These are phyloP conservation scores for Ceratotherium simum DNA, from an alignment of 2,113 vertebrate genomes.

Conservation along the genomic window DNA sequence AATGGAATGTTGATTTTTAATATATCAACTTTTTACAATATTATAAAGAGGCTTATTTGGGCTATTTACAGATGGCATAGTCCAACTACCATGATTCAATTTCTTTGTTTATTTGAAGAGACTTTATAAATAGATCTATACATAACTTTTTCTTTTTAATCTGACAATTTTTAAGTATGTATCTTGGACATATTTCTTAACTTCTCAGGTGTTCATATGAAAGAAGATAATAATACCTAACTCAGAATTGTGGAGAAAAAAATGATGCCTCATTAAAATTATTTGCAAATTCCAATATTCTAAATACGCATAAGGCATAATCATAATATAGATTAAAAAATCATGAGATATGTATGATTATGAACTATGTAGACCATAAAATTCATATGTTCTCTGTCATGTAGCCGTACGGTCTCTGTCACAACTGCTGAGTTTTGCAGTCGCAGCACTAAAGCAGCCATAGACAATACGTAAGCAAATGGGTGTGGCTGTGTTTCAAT, in stretches of 20 bases:
- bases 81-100: not conserved
- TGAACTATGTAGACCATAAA: not conserved
- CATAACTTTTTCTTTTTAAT: not conserved
- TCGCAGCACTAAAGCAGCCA: not conserved
- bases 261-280: not conserved
- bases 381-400: not conserved
- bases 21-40: not conserved
- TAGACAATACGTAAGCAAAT: not conserved
- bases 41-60: not conserved
- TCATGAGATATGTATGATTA: not conserved
- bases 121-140: not conserved
- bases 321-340: not conserved
- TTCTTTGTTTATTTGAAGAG: not conserved
- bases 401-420: not conserved
- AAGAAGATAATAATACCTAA: not conserved
- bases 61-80: not conserved
- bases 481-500: not conserved
- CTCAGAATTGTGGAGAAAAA: not conserved
- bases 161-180: not conserved
- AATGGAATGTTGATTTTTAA: slow-evolving; percentile 4
- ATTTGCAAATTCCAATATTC: not conserved
- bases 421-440: not conserved
- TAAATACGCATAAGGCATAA: not conserved
- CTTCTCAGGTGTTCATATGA: not conserved
- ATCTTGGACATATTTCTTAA: not conserved